These are phyloP conservation scores for Laodelphax striatellus DNA, from an alignment of 1,140 invertebrate genomes.

Conservation along the genomic window DNA sequence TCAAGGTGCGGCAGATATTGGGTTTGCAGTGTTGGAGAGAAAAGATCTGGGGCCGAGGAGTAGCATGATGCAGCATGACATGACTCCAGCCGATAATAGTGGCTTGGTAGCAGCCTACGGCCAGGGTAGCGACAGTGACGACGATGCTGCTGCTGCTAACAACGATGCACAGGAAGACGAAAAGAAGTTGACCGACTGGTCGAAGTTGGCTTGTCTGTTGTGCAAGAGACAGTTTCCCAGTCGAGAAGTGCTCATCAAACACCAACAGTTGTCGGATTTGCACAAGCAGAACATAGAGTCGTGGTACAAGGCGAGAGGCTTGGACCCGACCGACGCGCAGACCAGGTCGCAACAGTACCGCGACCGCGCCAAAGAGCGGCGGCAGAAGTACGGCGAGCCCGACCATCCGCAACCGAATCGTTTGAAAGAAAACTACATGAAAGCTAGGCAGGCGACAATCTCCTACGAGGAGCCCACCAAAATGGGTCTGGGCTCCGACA, in stretches of 20 bases:
- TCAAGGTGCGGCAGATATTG: slow-evolving; percentile 74
- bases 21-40: slow-evolving; percentile 72
- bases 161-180: slow-evolving; percentile 26
- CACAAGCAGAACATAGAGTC: slow-evolving; percentile 87
- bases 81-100: slow-evolving; percentile 10
- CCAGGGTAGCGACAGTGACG: slow-evolving; percentile 51
- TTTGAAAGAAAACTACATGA: slow-evolving; percentile 53
- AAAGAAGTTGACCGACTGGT: slow-evolving; percentile 57
- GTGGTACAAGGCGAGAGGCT: slow-evolving; percentile 41
- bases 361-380: slow-evolving; percentile 90
- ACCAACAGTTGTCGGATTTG: slow-evolving; percentile 85
- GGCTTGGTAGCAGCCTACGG: slow-evolving; percentile 65
- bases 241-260: slow-evolving; percentile 77
- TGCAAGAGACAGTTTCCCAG: slow-evolving; percentile 93
- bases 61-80: background rate
- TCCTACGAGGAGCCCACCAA: slow-evolving; percentile 51
- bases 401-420: slow-evolving; percentile 61
- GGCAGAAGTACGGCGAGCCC: slow-evolving; percentile 87
- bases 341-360: slow-evolving; percentile 56
- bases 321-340: slow-evolving; percentile 42
- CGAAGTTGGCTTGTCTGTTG: slow-evolving; percentile 83
- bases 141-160: slow-evolving; percentile 36
- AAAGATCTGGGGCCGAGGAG: slow-evolving; percentile 16
- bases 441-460: slow-evolving; percentile 40
- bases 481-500: slow-evolving; percentile 69